Base-by-base conservation (phyloP, 2,888 invertebrate species). In the Oscheius myriophilus region DNA sequence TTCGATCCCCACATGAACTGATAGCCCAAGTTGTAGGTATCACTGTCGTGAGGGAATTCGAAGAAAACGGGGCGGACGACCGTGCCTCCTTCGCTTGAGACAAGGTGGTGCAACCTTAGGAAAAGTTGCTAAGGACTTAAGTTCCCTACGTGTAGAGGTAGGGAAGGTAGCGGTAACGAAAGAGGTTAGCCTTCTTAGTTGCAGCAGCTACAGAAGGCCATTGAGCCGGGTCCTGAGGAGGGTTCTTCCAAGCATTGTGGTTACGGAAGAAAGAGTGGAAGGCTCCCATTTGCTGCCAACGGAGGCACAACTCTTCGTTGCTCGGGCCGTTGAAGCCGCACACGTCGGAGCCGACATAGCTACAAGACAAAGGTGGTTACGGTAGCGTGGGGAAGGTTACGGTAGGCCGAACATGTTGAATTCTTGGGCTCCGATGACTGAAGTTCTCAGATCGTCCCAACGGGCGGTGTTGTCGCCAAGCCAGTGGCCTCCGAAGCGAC, bases 391-490 rank as follows among this genome's bases (percentile, higher is more conserved):
- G 25, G 18, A 2, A 45, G 65, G 69, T 72, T 49, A 78, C 78
- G 78, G 78, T 39, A 78, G 76, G 62, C 78, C 79, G 54, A 76
- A 79, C 46, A 79, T 16, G 57, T 79, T 79, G 73, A 79, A 79
- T 42, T 79, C 79, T 52, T 76, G 76, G 11, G 73, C 79, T 11
- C 79, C 83, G 42, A 84, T 82, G 21, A 84, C 74, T 0, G 80
- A 75, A 18, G 78, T 77, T 43, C 78, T 89, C 90, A 93, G 90
- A 84, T 93, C 92, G 67, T 91, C 90, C 93, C 93, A 94, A 51
- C 89, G 88, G 49, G 93, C 92, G 75, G 87, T 88, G 72, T 92
- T 90, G 87, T 94, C 94, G 0, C 93, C 94, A 79, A 92, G 91
- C 93, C 93, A 93, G 87, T 93, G 93, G 0, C 92, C 87, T 4